Base-by-base conservation (phyloP, 2,797 vertebrate genomes). In the Lycodopsis pacificus region DNA sequence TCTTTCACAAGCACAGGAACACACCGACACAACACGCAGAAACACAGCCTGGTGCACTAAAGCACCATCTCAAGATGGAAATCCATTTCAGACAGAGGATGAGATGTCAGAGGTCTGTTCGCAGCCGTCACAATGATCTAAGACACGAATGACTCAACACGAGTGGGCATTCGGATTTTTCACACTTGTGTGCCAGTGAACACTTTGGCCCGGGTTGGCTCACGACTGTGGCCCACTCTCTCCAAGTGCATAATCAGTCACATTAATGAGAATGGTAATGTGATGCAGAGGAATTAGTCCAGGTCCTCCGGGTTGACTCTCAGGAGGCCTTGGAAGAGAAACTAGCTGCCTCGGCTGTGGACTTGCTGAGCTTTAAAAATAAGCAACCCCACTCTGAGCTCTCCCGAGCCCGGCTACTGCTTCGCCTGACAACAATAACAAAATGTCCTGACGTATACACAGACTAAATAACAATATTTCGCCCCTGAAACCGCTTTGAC, bases 181-280 rank as follows among this genome's bases (percentile, higher is more conserved):
- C 81, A 76, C 86, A 89, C 80, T 65, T 34, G 46, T 78, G 67
- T 75, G 83, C 86, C 84, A 84, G 87, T 70, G 84, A 91, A 89
- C 85, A 80, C 81, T 84, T 84, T 48, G 77, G 69, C 76, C 76
- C 19, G 61, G 30, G 51, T 79, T 83, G 81, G 88, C 84, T 86
- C 76, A 65, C 25, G 63, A 77, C 78, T 57, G 53, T 22, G 46
- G 71, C 79, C 80, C 59, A 57, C 78, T 75, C 72, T 71, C 25
- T 87, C 82, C 79, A 67, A 85, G 87, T 82, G 67, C 65, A 72
- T 91, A 89, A 93, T 92, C 79, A 86, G 86, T 93, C 87, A 88
- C 84, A 75, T 88, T 93, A 93, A 94, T 91, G 89, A 92, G 91
- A 89, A 87, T 79, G 86, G 85, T 89, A 92, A 94, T 92, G 88